A percentile compares a stretch with the other conserved stretches of the same genome.
These are phyloP conservation scores for Sphaerolaimus hirsutus DNA, from an alignment of 2,888 invertebrate species.

Conservation along the genomic window DNA sequence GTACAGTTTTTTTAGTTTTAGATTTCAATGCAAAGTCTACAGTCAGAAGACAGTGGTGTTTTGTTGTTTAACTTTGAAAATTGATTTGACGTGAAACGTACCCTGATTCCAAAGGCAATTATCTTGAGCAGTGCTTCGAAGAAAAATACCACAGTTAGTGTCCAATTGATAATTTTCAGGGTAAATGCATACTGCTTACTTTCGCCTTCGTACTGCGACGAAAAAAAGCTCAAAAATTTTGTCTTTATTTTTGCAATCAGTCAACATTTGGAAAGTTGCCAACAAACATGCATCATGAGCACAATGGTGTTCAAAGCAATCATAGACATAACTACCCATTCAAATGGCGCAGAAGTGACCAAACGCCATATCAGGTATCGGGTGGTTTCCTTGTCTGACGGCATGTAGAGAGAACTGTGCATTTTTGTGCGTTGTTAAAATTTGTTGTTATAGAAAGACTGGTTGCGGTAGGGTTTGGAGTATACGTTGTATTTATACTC, in stretches of 20 bases:
- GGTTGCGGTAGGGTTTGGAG: too few relatives aligned
- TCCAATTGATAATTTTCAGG: conserved; percentile 87
- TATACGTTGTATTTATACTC: too few relatives aligned
- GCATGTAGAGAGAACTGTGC: not conserved
- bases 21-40: too few relatives aligned
- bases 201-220: conserved; percentile 18
- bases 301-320: not conserved
- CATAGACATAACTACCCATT: not conserved
- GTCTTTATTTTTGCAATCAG: too few relatives aligned
- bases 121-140: conserved; percentile 99
- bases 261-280: conserved; percentile 1
- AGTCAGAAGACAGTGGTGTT: too few relatives aligned
- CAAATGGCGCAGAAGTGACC: not conserved
- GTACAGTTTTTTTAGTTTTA: too few relatives aligned
- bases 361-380: not conserved
- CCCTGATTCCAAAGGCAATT: conserved; percentile 97
- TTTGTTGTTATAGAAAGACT: too few relatives aligned
- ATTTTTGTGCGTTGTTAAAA: too few relatives aligned
- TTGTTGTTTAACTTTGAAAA: too few relatives aligned
- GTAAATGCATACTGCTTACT: conserved; percentile 19
- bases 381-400: not conserved
- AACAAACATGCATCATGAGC: conserved; percentile 28
- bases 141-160: conserved; percentile 97
- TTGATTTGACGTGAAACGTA: too few relatives aligned
- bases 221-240: too few relatives aligned